phyloP scores from a whole-genome alignment of 2,888 invertebrate species.

The Megastigmus dorsalis region DNA sequence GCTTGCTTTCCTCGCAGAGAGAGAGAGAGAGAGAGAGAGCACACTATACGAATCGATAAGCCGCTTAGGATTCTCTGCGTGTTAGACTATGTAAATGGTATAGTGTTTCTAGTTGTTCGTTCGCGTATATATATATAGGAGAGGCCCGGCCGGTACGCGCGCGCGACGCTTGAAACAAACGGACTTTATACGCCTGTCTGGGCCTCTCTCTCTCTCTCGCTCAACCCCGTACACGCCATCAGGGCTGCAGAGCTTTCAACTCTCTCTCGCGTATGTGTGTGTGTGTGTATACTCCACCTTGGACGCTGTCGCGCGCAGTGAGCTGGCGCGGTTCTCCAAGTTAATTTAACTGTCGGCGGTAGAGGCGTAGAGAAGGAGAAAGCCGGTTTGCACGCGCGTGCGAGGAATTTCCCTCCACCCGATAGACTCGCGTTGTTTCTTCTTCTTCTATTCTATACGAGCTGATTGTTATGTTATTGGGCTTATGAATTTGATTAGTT shows the following conservation, averaged over 20 bases:
- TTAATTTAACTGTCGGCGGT: slow-evolving; percentile 1
- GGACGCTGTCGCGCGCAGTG: background rate
- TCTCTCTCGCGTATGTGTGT: background rate
- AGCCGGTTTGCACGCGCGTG: no score
- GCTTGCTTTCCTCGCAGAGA: no score
- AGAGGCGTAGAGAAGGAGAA: background rate
- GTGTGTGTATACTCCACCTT: no score
- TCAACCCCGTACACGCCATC: background rate
- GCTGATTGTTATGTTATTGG: no score
- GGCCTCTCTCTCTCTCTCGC: background rate
- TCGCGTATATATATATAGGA: background rate
- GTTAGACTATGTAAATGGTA: slow-evolving; percentile 42
- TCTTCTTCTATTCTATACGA: no score
- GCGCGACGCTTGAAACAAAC: slow-evolving; percentile 15
- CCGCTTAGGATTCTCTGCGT: slow-evolving; percentile 41
- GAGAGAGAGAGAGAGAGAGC: no score
- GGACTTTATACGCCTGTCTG: background rate
- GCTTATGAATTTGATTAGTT: no score
- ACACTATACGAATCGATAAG: slow-evolving; percentile 49
- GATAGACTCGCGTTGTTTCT: no score
- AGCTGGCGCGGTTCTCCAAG: background rate
- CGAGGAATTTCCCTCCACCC: no score
- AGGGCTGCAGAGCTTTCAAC: background rate
- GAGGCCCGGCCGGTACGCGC: background rate
- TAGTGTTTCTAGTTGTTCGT: slow-evolving; percentile 12